These are phyloP conservation scores for Ptychobarbus kaznakovi DNA, from an alignment of 2,797 vertebrate genomes.

Conservation along the genomic window DNA sequence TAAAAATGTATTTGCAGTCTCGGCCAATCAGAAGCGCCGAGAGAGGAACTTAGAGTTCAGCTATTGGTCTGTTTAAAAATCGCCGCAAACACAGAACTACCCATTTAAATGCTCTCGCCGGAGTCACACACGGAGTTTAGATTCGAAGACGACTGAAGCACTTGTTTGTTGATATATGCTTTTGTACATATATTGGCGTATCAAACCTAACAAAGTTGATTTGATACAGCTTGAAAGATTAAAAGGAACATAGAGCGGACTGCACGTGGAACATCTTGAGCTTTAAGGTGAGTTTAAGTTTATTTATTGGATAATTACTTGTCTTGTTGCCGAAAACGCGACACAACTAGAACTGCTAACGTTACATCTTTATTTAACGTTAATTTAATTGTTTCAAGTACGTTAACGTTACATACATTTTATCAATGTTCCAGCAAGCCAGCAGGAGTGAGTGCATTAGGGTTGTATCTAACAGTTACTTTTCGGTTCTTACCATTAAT, in stretches of 20 bases:
- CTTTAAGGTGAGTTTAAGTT: slow-evolving; percentile 30
- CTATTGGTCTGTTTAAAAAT: slow-evolving; percentile 80
- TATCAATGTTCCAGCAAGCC: background rate
- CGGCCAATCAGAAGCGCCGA: slow-evolving; percentile 70
- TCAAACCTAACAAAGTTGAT: background rate
- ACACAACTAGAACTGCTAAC: background rate
- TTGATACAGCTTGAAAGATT: background rate
- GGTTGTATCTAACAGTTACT: background rate
- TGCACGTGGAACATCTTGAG: background rate
- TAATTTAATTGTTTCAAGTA: background rate
- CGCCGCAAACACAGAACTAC: slow-evolving; percentile 35
- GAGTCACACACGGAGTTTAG: background rate
- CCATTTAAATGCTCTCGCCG: slow-evolving; percentile 75
- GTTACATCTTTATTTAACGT: background rate
- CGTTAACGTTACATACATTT: too few species aligned
- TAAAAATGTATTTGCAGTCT: background rate
- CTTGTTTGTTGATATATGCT: background rate
- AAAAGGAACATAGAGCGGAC: background rate
- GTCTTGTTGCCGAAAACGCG: background rate
- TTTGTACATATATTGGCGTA: background rate
- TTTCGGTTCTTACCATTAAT: background rate
- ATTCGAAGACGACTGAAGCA: background rate
- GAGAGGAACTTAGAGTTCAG: background rate
- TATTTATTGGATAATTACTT: background rate
- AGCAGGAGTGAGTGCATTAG: background rate